Base-by-base conservation (phyloP, 2,113 vertebrate genomes). In the Thomomys bottae region DNA sequence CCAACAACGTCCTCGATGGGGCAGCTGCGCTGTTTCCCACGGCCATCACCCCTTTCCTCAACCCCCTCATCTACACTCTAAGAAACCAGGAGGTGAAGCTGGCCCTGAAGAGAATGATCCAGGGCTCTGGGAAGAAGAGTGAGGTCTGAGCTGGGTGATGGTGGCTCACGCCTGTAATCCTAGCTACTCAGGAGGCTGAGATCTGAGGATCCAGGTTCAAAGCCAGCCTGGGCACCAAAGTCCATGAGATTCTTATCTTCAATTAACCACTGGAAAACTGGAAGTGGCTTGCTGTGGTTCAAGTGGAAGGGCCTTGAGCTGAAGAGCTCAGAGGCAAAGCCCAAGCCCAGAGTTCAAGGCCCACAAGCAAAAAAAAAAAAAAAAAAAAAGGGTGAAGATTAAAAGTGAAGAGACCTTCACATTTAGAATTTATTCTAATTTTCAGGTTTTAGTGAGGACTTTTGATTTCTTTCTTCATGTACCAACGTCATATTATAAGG, bases 31-130 rank as follows among this genome's bases (percentile, higher is more conserved):
- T 97, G 2, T 96, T 97, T 45, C 96, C 95, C 61, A 97, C 96
- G 38, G 90, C 93, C 84, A 94, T 97, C 59, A 96, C 96, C 32
- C 96, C 96, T 77, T 95, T 97, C 80, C 90, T 96, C 76, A 97
- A 96, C 59, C 96, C 96, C 40, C 89, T 97, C 71, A 95, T 96
- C 93, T 97, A 97, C 3, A 96, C 91, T 38, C 90, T 96, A 54
- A 17, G 96, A 76, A 96, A 97, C 80, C 93, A 96, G 78, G 96
- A 96, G 21, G 94, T 97, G 38, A 96, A 97, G 42, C 26, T 88
- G 84, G 95, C 95, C n/a, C 88, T 96, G 21, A 93, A 66, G 61
- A 91, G 94, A 80, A 84, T 96, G 54, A 40, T 88, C 72, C 57
- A 85, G 21, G n/a, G 78, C 11, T 63, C 18, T 3, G 49, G 34